Percentiles rank a stretch among this genome's conserved stretches.
Conservation (phyloP, 2,797 vertebrate genomes). For the Spatula clypeata region DNA sequence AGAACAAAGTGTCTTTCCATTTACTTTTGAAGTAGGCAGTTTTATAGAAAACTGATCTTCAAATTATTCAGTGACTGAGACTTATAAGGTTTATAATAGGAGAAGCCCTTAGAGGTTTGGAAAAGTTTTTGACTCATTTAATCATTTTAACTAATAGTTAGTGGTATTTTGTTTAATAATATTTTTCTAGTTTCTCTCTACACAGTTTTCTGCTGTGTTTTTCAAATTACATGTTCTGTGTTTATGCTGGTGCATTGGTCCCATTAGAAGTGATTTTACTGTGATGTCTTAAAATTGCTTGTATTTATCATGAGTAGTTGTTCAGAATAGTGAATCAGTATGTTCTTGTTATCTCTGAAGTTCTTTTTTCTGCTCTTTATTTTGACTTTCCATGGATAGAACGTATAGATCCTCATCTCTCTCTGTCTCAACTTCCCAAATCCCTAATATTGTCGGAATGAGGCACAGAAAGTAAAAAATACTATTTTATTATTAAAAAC, state of each 20-base stretch:
- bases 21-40: neutral
- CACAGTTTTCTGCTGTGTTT: neutral
- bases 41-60: neutral
- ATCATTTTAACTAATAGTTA: neutral
- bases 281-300: neutral
- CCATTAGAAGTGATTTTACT: neutral
- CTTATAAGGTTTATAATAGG: neutral
- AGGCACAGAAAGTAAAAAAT: neutral
- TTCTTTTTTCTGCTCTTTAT: neutral
- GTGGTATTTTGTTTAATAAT: neutral
- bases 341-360: neutral
- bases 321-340: neutral
- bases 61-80: neutral
- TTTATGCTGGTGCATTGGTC: neutral
- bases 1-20: neutral
- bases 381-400: neutral
- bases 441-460: neutral
- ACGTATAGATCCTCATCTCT: neutral
- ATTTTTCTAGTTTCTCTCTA: neutral
- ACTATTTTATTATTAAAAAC: no score
- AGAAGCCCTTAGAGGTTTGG: neutral
- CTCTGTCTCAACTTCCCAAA: neutral
- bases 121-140: neutral
- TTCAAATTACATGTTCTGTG: neutral
- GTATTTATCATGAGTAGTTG: neutral